Evolutionary conservation across 2,113 vertebrate species (phyloP), one percentile per base, ranked within the genome.

Genomic region (Perca schrenkii): DNA sequence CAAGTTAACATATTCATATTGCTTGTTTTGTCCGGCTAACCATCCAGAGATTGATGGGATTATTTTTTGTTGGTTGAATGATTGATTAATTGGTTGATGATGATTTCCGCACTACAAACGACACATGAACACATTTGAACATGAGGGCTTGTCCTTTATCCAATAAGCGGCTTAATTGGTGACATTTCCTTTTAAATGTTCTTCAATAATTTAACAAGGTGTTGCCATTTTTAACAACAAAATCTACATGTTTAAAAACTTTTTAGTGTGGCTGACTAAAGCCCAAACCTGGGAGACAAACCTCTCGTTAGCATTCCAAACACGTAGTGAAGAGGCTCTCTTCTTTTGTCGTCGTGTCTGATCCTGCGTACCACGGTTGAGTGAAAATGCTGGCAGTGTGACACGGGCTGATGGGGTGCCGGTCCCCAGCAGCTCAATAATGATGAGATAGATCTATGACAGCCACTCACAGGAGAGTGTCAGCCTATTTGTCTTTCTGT

Each of bases 401-500:
- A 92, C 90, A 81, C 13, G 13, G 67, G 86, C 79, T 89, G 91
- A 92, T 81, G 83, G 88, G 85, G 85, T 79, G 85, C 62, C 28
- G 50, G 49, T 82, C 80, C 57, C 85, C 73, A 77, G 87, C 86
- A 74, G 88, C 92, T 94, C 92, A 83, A 86, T 94, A 92, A 93
- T 91, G 90, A 95, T 91, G 93, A 94, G 85, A 89, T 72, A 89
- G 91, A 91, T 83, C 85, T 89, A 86, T 94, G 94, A 94, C 94
- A 94, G 94, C 84, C 87, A 85, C 88, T 95, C 93, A 93, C 89
- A 84, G 79, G 85, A 87, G 83, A 83, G 90, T 91, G 92, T 91
- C 92, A 92, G 87, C 86, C 90, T 90, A 92, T 94, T 94, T 94
- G 93, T 95, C 94, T 92, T 87, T 85, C 93, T 92, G 94, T 94